These are phyloP conservation scores for Hermetia illucens DNA, from an alignment of 1,140 invertebrate genomes.

Conservation along the genomic window DNA sequence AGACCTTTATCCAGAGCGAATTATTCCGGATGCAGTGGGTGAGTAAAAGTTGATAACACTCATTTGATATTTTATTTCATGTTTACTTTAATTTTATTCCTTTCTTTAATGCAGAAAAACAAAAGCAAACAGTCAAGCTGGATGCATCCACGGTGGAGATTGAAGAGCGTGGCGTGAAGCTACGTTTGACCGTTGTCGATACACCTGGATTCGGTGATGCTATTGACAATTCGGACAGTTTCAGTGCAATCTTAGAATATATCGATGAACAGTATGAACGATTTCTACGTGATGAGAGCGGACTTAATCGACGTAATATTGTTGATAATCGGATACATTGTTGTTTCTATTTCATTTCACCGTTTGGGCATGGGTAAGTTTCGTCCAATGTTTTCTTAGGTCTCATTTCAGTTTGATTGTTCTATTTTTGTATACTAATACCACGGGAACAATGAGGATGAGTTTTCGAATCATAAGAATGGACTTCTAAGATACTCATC, in stretches of 20 bases:
- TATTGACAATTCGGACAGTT: constrained; percentile 93
- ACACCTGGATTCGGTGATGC: constrained; percentile 98
- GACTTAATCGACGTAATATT: constrained; percentile 80
- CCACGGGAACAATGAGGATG: no score
- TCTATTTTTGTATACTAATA: no score
- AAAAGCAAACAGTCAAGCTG: constrained; percentile 76
- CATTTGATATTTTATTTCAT: constrained; percentile 1
- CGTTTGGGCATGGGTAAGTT: constrained; percentile 85
- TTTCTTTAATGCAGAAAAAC: constrained; percentile 69
- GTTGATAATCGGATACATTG: constrained; percentile 89
- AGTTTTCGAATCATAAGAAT: no score
- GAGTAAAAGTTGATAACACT: constrained; percentile 16
- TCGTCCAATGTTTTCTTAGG: not conserved
- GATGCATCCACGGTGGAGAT: constrained; percentile 89
- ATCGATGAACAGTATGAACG: constrained; percentile 91
- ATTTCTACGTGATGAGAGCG: constrained; percentile 80
- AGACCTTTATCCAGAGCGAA: constrained; percentile 81
- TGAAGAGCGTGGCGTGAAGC: constrained; percentile 81
- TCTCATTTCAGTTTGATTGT: no score
- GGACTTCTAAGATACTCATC: no score
- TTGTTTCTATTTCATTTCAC: constrained; percentile 99
- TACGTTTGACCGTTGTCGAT: constrained; percentile 83
- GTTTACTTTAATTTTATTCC: not conserved
- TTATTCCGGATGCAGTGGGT: constrained; percentile 76
- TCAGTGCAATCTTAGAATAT: constrained; percentile 79